phyloP scores from a whole-genome alignment of 2,797 vertebrate species.

The Psittacula derbiana region DNA sequence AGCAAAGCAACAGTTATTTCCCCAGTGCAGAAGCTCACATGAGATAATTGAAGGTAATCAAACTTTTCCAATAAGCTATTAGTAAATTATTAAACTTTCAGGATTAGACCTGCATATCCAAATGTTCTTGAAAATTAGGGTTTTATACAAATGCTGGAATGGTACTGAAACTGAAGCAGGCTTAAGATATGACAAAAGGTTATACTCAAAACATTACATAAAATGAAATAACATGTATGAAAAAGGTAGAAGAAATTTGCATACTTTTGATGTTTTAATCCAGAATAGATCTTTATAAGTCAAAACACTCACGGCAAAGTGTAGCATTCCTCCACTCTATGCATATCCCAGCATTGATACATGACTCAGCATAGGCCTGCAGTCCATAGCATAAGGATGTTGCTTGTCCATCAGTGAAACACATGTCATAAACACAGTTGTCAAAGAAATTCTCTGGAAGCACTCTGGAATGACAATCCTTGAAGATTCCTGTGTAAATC shows the following conservation, averaged over 20 bases:
- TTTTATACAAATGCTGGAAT: neutral
- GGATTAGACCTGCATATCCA: neutral
- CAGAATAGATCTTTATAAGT: neutral
- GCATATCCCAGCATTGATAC: constrained; percentile 78
- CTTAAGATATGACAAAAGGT: neutral
- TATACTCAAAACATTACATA: neutral
- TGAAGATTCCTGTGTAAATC: constrained; percentile 81
- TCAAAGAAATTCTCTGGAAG: constrained; percentile 79
- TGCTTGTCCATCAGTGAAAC: constrained; percentile 80
- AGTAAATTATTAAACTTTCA: neutral
- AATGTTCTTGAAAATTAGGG: neutral
- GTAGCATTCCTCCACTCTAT: constrained; percentile 84
- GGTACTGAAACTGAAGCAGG: neutral
- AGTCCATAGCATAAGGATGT: constrained; percentile 86
- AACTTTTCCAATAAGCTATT: neutral
- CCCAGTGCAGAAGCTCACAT: neutral
- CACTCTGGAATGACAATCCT: constrained; percentile 80
- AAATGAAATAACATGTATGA: neutral
- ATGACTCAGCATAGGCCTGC: constrained; percentile 86
- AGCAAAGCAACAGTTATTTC: neutral
- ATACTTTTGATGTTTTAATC: neutral
- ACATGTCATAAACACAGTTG: constrained; percentile 87
- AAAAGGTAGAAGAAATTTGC: neutral
- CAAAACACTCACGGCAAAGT: constrained; percentile 80
- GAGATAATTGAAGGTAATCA: neutral